Evolutionary conservation across 2,113 vertebrate species (phyloP).

Genomic region (Plecturocebus donacophilus): DNA sequence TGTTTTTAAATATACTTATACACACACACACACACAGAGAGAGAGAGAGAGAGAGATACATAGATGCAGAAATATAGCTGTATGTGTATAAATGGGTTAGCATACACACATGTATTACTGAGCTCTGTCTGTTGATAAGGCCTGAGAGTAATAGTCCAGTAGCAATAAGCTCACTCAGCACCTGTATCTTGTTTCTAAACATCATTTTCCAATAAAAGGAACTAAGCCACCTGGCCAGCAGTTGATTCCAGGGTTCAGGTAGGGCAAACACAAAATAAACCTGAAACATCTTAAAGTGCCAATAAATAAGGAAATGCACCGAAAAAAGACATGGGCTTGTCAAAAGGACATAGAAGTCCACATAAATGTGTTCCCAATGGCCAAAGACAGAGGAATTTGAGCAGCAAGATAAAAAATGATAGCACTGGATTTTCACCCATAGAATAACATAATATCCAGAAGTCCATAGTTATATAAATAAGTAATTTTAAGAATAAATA

Average conservation of each 20-base stretch:
- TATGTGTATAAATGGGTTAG: not conserved
- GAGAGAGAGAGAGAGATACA: fast-evolving
- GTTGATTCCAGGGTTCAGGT: not conserved
- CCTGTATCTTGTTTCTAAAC: not conserved
- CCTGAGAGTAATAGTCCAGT: not conserved
- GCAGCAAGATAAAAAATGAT: conserved; percentile 6
- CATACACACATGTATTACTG: not conserved
- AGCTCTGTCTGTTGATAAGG: not conserved
- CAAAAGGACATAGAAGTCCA: not conserved
- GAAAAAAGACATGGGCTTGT: not conserved
- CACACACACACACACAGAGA: too few relatives aligned
- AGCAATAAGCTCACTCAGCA: not conserved
- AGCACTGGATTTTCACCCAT: not conserved
- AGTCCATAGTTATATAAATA: not conserved
- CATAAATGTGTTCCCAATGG: not conserved
- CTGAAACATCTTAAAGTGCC: not conserved
- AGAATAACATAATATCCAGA: not conserved
- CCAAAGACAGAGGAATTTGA: not conserved
- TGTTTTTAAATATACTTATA: too few relatives aligned
- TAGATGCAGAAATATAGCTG: not conserved
- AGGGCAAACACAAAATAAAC: not conserved
- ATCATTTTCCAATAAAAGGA: not conserved
- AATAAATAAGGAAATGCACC: not conserved
- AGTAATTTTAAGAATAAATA: not conserved
- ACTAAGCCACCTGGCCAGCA: not conserved